Evolutionary conservation across 1,140 invertebrate genomes (phyloP).

Genomic region (Euschistus heros): DNA sequence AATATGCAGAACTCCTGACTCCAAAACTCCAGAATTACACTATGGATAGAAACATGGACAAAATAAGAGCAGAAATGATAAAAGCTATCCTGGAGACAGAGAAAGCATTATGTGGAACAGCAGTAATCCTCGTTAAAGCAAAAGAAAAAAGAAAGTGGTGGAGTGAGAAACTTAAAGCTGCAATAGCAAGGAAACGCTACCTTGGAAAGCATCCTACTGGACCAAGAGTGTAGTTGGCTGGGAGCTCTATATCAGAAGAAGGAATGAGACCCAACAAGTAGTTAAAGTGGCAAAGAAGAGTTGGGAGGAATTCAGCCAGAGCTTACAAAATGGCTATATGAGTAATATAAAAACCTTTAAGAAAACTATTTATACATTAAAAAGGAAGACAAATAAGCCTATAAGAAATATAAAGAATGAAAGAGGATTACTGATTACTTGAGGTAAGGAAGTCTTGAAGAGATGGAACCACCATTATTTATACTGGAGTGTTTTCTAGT

Average conservation of each 20-base stretch:
- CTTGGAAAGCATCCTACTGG: background rate
- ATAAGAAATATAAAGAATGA: background rate
- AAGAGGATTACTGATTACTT: background rate
- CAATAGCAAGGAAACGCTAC: background rate
- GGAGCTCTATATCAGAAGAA: no score
- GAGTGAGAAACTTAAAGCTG: background rate
- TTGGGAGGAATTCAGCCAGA: background rate
- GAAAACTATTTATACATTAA: background rate
- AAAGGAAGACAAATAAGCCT: no score
- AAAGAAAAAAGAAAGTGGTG: no score
- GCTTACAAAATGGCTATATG: background rate
- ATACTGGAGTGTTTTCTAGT: background rate
- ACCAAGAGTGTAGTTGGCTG: background rate
- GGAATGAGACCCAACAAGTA: background rate
- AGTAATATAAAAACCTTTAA: background rate
- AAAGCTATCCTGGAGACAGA: no score
- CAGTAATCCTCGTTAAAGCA: no score
- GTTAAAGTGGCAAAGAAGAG: background rate
- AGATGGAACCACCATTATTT: background rate
- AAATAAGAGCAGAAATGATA: no score
- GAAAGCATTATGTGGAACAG: no score
- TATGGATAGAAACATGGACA: no score
- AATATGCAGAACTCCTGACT: background rate
- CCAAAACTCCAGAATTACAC: background rate
- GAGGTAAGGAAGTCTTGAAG: background rate